Evolutionary conservation across 2,797 vertebrate species (phyloP), one percentile per base, ranked within the genome.

Genomic region (Xenopus petersii): DNA sequence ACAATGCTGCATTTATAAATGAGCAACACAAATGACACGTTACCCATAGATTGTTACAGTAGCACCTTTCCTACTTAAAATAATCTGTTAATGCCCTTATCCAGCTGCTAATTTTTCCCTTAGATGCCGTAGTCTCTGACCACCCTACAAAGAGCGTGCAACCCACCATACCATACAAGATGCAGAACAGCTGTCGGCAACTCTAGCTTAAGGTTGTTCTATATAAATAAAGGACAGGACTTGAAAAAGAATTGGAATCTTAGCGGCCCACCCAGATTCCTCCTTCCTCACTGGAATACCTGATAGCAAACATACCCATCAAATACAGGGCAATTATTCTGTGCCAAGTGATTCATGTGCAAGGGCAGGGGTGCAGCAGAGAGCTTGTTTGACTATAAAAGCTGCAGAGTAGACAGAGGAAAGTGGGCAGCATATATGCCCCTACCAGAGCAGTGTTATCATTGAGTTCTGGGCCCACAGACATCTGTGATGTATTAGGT

Each of bases 401-500:
- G n/a, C 61, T 64, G 61, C 16, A 5, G 64, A 67, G 49, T 60
- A 75, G 1, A 5, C 11, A 17, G 33, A 42, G 30, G 24, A 12
- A 42, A 58, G 68, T 15, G 24, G 51, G 33, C 49, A 58, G 42
- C 6, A 13, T n/a, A 21, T 30, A 30, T 55, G 73, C 17, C 61
- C 49, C 24, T 21, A 54, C 33, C 70, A 42, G 49, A 46, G n/a
- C 62, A 63, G 48, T 49, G 36, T 59, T 59, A n/a, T 30, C 46
- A 48, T 12, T 42, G 61, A 15, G 67, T 49, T 70, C 33, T 10
- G 36, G 67, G 74, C 49, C 49, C 60, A 24, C 47, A 36, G 48
- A 76, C 68, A 76, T 76, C 68, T 71, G 74, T 76, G 42, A 71
- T 66, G 30, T 66, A 71, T 76, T 76, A 76, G 62, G 63, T 42